A percentile compares a stretch with the other conserved stretches of the same genome.
Evolutionary conservation across 2,113 vertebrate species (phyloP).

Genomic region (Lichenostomus cassidix): DNA sequence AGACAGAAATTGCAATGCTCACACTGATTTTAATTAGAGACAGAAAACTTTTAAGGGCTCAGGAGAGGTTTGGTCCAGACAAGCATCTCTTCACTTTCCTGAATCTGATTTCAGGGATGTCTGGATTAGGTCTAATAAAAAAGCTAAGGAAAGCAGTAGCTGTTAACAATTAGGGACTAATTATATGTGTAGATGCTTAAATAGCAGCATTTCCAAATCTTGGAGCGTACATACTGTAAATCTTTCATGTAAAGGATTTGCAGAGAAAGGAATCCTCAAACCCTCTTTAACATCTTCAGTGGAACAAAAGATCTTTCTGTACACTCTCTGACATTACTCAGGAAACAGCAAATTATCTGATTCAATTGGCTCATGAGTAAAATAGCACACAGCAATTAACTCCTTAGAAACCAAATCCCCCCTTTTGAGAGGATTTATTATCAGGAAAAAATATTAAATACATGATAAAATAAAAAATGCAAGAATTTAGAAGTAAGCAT

Average conservation of each 20-base stretch:
- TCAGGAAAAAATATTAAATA: neutral
- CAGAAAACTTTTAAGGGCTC: neutral
- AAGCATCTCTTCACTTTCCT: neutral
- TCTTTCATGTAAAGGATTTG: neutral
- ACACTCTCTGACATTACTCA: conserved; percentile 11
- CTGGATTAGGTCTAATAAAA: neutral
- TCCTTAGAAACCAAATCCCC: neutral
- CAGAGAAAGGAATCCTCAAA: conserved; percentile 25
- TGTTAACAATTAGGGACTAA: neutral
- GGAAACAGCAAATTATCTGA: conserved; percentile 49
- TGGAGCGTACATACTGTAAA: neutral
- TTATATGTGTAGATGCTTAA: neutral
- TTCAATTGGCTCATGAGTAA: conserved; percentile 8
- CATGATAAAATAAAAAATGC: neutral
- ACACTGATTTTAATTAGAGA: neutral
- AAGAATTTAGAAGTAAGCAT: neutral
- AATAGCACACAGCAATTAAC: neutral
- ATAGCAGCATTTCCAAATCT: neutral
- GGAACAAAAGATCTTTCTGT: conserved; percentile 46
- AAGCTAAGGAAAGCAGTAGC: neutral
- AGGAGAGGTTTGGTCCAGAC: neutral
- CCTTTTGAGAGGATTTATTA: neutral
- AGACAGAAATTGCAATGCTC: neutral
- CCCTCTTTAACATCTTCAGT: neutral
- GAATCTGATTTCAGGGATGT: neutral